Evolutionary conservation across 2,888 invertebrate species (phyloP), one percentile per base, ranked within the genome.

Genomic region (Chrysina gloriosa): DNA sequence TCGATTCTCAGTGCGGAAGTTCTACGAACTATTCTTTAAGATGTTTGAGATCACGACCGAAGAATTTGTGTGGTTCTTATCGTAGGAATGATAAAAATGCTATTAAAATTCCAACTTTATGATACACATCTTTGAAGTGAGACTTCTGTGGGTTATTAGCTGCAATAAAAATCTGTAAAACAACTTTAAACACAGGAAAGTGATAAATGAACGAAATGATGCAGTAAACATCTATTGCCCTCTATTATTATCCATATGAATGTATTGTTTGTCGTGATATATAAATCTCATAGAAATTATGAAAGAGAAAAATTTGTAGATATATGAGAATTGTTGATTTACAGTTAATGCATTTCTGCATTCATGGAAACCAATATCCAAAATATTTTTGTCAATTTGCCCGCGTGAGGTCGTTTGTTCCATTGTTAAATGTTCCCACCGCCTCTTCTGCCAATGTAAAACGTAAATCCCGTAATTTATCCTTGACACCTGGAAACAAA

Each of bases 111-210:
- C 52, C 52, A 14, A 34, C 16, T 52, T 52, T 52, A 29, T 52
- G 52, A 29, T 31, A 31, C 31, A 29, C 52, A 14, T 4, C 31
- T 16, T 19, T 29, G 52, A 27, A 31, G 14, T 31, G 19, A 9
- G 45, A 31, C 11, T 29, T 52, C 19, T 34, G 29, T 52, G 11
- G 52, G 31, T 52, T 31, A 52, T 52, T 52, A 52, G 31, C 52
- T 31, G 52, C 5, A 52, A 31, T 52, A 52, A 52, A 48, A 52
- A 52, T 29, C 11, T 52, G 27, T n/a, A 7, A 45, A 21, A 45
- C 7, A 45, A 21, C 45, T 45, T 6, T 45, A 16, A 21, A 45
- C 21, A 21, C 19, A 14, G 21, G 9, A 45, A 45, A 45, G 45
- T 21, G 21, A 45, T 45, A 45, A 45, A 19, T 45, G 45, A 9